Percentiles rank a stretch among this genome's conserved stretches.
Evolutionary conservation across 2,888 invertebrate genomes (phyloP).

Genomic region (Dendrolimus pini): DNA sequence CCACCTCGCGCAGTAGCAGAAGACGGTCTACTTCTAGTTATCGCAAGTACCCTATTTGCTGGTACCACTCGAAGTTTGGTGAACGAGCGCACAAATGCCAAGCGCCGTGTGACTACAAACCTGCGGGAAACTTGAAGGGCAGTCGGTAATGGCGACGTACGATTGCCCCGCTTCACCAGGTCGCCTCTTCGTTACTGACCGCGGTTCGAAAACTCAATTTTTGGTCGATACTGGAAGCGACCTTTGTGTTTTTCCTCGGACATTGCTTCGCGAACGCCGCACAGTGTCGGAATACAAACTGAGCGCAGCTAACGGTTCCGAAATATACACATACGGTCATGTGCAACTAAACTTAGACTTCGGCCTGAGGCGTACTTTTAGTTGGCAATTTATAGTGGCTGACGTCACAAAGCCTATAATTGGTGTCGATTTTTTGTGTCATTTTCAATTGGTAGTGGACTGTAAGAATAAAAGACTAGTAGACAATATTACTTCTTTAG

Average conservation of each 20-base stretch:
- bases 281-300: slow-evolving; percentile 7
- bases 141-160: slow-evolving; percentile 13
- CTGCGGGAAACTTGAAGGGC: slow-evolving; percentile 10
- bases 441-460: not conserved
- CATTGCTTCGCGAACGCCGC: slow-evolving; percentile 9
- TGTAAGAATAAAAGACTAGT: not conserved
- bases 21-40: slow-evolving; percentile 11
- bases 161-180: slow-evolving; percentile 12
- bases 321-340: slow-evolving; percentile 19
- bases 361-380: slow-evolving; percentile 3
- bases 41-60: slow-evolving; percentile 12
- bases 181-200: slow-evolving; percentile 19
- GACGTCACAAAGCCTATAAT: not conserved
- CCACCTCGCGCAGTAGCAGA: not conserved
- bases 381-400: not conserved
- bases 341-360: slow-evolving; percentile 14
- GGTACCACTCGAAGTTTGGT: slow-evolving; percentile 17
- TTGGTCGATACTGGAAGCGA: slow-evolving; percentile 11
- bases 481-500: not conserved
- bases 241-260: slow-evolving; percentile 11
- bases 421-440: not conserved
- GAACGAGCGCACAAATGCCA: slow-evolving; percentile 9
- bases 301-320: slow-evolving; percentile 19
- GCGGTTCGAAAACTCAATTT: slow-evolving; percentile 9
- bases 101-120: slow-evolving; percentile 11